Evolutionary conservation across 2,113 vertebrate species (phyloP).

Genomic region (Xenopus tropicalis): DNA sequence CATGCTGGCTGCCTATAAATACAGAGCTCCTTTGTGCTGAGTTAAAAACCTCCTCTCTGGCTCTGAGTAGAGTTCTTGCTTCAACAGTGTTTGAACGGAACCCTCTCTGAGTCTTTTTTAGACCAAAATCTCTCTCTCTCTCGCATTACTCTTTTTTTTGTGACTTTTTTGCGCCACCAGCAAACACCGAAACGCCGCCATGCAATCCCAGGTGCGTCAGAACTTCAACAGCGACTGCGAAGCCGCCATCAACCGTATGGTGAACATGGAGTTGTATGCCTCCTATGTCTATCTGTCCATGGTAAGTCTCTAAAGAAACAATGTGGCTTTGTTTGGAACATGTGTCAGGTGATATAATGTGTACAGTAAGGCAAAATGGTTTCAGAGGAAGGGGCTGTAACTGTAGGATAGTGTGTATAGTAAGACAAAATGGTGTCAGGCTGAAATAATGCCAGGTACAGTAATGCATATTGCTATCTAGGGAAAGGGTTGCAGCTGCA

Average conservation of each 20-base stretch:
- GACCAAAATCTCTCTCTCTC: neutral
- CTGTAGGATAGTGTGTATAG: no score
- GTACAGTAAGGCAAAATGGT: no score
- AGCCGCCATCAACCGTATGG: conserved; percentile 71
- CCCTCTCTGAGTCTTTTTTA: conserved; percentile 42
- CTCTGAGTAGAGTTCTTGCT: conserved; percentile 55
- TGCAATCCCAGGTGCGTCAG: conserved; percentile 71
- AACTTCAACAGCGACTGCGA: conserved; percentile 78
- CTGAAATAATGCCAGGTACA: no score
- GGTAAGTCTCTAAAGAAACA: conserved; percentile 54
- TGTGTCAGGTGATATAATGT: no score
- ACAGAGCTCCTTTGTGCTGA: neutral
- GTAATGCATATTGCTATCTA: no score
- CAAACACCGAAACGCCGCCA: neutral
- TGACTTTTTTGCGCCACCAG: neutral
- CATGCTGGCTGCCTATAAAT: conserved; percentile 1
- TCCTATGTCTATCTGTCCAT: conserved; percentile 79
- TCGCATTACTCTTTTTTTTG: neutral
- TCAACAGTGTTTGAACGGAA: conserved; percentile 88
- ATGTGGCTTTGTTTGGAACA: no score
- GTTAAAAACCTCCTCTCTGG: neutral
- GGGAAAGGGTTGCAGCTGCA: no score
- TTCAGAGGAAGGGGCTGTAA: no score
- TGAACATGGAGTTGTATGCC: conserved; percentile 77
- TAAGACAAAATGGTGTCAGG: no score